phyloP scores from a whole-genome alignment of 2,888 invertebrate genomes.

The Cyaniris semiargus region DNA sequence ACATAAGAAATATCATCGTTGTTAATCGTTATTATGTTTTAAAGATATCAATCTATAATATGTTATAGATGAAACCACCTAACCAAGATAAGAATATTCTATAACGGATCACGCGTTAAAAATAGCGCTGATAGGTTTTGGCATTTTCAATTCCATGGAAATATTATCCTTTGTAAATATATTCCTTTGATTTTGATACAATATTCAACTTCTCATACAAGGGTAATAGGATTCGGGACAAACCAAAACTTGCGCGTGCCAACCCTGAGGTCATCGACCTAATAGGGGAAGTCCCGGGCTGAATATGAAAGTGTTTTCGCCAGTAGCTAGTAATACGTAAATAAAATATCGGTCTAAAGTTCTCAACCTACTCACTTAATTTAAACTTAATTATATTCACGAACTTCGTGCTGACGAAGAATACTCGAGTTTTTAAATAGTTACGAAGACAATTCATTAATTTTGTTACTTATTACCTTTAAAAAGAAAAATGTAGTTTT shows the following conservation, averaged over 20 bases:
- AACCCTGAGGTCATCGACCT: constrained; percentile 24
- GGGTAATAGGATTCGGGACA: constrained; percentile 1
- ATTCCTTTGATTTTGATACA: constrained; percentile 13
- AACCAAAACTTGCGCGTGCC: neutral
- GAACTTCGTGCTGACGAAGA: neutral
- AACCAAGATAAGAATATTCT: neutral
- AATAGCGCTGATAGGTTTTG: neutral
- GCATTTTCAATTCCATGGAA: neutral
- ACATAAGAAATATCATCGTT: too few species aligned
- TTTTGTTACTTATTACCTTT: neutral
- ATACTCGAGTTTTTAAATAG: neutral
- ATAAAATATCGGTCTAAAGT: constrained; percentile 20
- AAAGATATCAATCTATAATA: too few species aligned
- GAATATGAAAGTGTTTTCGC: constrained; percentile 28
- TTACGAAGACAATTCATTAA: neutral
- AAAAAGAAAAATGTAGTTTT: neutral
- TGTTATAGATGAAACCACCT: too few species aligned
- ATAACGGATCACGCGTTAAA: neutral
- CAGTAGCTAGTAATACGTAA: constrained; percentile 4
- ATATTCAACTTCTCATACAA: constrained; percentile 3
- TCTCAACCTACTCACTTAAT: constrained; percentile 1
- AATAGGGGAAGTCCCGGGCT: constrained; percentile 18
- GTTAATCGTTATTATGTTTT: too few species aligned
- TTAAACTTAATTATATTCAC: constrained; percentile 14
- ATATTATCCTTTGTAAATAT: constrained; percentile 13